phyloP scores from a whole-genome alignment of 2,888 invertebrate species.

The Sycophila texana region DNA sequence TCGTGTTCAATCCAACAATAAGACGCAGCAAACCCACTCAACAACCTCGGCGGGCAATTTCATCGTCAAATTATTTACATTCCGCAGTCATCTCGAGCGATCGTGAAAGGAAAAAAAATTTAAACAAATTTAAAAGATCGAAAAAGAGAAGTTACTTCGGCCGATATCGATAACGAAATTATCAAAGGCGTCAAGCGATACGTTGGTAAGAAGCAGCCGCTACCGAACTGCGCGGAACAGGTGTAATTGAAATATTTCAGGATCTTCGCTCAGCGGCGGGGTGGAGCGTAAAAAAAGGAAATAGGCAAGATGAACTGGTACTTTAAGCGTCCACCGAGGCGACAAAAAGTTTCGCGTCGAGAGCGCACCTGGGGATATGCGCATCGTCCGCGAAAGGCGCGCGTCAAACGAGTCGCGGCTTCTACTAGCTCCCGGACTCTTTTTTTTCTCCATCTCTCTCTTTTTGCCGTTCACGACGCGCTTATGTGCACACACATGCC shows the following conservation, averaged over 20 bases:
- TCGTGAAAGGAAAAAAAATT: too few relatives aligned
- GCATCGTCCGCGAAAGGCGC: constrained; percentile 20
- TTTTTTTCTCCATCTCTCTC: neutral
- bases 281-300: neutral
- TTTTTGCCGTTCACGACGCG: neutral
- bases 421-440: neutral
- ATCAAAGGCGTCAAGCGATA: constrained; percentile 24
- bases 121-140: too few relatives aligned
- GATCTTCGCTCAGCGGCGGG: constrained; percentile 5
- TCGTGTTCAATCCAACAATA: too few relatives aligned
- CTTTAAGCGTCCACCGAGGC: neutral
- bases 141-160: too few relatives aligned
- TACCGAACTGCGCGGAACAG: constrained; percentile 3
- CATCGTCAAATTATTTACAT: too few relatives aligned
- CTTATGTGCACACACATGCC: neutral
- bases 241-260: constrained; percentile 50
- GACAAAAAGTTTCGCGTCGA: neutral
- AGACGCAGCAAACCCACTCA: too few relatives aligned
- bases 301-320: neutral
- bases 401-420: constrained; percentile 28
- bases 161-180: constrained; percentile 12
- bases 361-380: neutral
- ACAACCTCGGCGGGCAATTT: too few relatives aligned
- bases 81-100: too few relatives aligned
- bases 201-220: constrained; percentile 1